phyloP scores from a whole-genome alignment of 2,113 vertebrate genomes.

The Sander lucioperca region DNA sequence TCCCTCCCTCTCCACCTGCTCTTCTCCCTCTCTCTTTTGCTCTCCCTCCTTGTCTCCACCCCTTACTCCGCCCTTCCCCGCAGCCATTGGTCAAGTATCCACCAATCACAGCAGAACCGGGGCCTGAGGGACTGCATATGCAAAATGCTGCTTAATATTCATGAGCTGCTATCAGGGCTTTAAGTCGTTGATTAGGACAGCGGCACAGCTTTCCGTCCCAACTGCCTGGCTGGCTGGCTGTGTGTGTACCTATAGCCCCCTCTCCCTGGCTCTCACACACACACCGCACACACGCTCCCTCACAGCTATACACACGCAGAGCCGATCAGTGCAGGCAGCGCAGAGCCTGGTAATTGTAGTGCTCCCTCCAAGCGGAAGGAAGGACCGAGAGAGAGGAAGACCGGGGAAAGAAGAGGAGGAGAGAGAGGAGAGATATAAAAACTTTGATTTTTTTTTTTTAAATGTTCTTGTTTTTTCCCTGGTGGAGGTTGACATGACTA shows the following conservation, averaged over 20 bases:
- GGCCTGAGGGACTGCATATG: constrained; percentile 95
- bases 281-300: constrained; percentile 58
- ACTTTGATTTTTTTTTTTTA: constrained; percentile 89
- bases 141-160: constrained; percentile 96
- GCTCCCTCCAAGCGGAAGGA: constrained; percentile 87
- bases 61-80: constrained; percentile 80
- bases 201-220: constrained; percentile 94
- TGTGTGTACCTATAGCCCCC: constrained; percentile 70
- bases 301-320: constrained; percentile 75
- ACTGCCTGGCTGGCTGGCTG: constrained; percentile 86
- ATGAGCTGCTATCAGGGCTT: constrained; percentile 97
- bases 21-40: constrained; percentile 74
- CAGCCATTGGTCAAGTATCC: constrained; percentile 88
- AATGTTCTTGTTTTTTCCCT: constrained; percentile 50
- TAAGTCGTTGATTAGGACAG: constrained; percentile 99
- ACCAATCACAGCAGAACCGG: constrained; percentile 88
- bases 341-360: constrained; percentile 90
- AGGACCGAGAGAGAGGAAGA: constrained; percentile 73
- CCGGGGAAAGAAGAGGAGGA: constrained; percentile 70
- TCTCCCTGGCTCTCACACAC: constrained; percentile 68
- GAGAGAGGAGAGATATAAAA: constrained; percentile 80
- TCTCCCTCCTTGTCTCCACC: constrained; percentile 77
- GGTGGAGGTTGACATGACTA: constrained; percentile 91
- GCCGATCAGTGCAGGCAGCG: constrained; percentile 79
- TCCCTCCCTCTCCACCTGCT: constrained; percentile 80